phyloP scores from a whole-genome alignment of 2,113 vertebrate genomes.

The Solenodon paradoxus region DNA sequence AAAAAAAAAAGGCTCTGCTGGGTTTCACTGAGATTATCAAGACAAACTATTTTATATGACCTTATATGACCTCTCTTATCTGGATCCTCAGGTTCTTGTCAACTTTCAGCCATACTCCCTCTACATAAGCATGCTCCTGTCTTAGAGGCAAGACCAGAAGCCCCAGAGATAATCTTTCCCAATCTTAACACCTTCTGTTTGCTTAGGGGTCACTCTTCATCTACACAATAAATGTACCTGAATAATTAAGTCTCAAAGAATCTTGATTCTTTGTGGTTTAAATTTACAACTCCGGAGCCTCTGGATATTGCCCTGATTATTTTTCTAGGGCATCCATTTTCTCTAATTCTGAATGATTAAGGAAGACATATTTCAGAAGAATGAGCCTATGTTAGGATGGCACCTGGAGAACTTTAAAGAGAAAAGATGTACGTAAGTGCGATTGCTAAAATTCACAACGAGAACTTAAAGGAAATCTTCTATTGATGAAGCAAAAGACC shows the following conservation, averaged over 20 bases:
- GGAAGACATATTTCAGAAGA: not conserved
- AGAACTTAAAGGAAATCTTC: not conserved
- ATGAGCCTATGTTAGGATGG: not conserved
- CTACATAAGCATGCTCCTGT: not conserved
- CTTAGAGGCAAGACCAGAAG: not conserved
- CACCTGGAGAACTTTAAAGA: not conserved
- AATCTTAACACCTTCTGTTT: not conserved
- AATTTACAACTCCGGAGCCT: not conserved
- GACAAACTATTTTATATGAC: not conserved
- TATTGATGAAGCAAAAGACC: not conserved
- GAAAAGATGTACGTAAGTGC: conserved; percentile 6
- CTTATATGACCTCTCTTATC: not conserved
- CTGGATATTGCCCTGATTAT: not conserved
- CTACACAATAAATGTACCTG: not conserved
- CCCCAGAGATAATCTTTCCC: not conserved
- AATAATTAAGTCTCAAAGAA: not conserved
- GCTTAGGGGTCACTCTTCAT: not conserved
- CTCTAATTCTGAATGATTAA: not conserved
- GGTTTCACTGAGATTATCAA: not conserved
- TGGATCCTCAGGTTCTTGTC: not conserved
- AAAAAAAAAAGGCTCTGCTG: not conserved
- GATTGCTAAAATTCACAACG: not conserved
- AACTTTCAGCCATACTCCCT: not conserved
- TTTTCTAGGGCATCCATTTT: not conserved
- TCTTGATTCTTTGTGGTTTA: not conserved